A percentile compares a stretch with the other conserved stretches of the same genome.
Evolutionary conservation across 2,888 invertebrate genomes (phyloP).

Genomic region (Leuctra nigra): DNA sequence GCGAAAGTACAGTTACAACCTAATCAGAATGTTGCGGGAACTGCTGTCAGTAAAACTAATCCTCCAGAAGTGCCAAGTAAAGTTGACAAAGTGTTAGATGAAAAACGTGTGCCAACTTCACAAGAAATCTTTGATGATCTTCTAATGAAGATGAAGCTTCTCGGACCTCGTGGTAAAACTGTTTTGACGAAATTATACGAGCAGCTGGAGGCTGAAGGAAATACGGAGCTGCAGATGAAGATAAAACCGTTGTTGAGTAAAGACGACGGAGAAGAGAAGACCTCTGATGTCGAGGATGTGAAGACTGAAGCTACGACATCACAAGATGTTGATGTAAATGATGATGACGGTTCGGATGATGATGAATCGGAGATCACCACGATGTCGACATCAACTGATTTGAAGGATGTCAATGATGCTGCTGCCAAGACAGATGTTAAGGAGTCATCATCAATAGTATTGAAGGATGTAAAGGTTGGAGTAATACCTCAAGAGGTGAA

Average conservation of each 20-base stretch:
- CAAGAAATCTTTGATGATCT: constrained; percentile 54
- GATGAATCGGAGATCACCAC: too few species aligned
- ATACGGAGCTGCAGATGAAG: not conserved
- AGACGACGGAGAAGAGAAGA: not conserved
- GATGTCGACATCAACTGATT: too few species aligned
- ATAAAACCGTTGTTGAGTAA: not conserved
- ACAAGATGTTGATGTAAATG: too few species aligned
- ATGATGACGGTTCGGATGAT: too few species aligned
- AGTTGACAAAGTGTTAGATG: too few species aligned
- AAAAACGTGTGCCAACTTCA: too few species aligned
- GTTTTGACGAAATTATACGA: constrained; percentile 50
- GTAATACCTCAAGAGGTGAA: not conserved
- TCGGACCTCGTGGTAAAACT: constrained; percentile 51
- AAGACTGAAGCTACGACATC: not conserved
- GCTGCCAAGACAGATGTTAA: too few species aligned
- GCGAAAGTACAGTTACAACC: not conserved
- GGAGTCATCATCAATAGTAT: too few species aligned
- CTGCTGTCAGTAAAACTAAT: not conserved
- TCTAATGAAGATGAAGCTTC: constrained; percentile 46
- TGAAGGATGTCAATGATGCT: too few species aligned
- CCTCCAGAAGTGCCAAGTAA: too few species aligned
- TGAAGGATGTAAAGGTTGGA: too few species aligned
- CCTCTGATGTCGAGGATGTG: not conserved
- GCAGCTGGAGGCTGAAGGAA: constrained; percentile 33
- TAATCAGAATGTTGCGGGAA: not conserved